Evolutionary conservation across 2,797 vertebrate species (phyloP), one percentile per base, ranked within the genome.

Genomic region (Myotis myotis): DNA sequence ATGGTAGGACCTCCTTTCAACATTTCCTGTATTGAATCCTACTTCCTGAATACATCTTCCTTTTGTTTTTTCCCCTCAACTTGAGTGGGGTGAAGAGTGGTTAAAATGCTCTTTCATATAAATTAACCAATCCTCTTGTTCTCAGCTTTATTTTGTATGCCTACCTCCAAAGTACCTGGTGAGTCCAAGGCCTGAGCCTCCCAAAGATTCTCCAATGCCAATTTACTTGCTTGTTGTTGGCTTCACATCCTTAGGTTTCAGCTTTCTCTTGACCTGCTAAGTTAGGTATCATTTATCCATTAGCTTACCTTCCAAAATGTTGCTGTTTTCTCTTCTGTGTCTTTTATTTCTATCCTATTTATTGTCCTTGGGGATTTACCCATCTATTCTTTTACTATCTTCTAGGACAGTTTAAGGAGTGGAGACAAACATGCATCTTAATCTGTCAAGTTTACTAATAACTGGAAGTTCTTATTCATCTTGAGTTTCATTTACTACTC

Each of bases 401-500:
- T 91, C 80, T 62, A 51, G 74, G 49, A 86, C 8, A 11, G 20
- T 62, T 72, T 44, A 95, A 83, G 47, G 51, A 68, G 15, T 55
- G 2, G 33, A 94, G 53, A 80, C 55, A 89, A 89, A 80, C 36
- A 92, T 8, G 1, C n/a, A 96, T 44, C 68, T 95, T 89, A 66
- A 82, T 84, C 85, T 87, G 53, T 20, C 30, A 76, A 68, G 44
- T 82, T 93, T 66, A 62, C 12, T 62, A 62, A 28, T 62, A 96
- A 86, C 38, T 91, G 7, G 55, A 94, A 89, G 51, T 53, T 91
- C 88, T 90, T 79, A 70, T 51, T 78, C 19, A 80, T 33, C 89
- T 95, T 83, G 62, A 92, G 20, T 80, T 87, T 96, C 30, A 70
- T 71, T 93, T 94, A 60, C 28, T 95, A 60, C 13, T 89, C 12